Evolutionary conservation across 2,113 vertebrate species (phyloP).

Genomic region (Corvus hawaiiensis): DNA sequence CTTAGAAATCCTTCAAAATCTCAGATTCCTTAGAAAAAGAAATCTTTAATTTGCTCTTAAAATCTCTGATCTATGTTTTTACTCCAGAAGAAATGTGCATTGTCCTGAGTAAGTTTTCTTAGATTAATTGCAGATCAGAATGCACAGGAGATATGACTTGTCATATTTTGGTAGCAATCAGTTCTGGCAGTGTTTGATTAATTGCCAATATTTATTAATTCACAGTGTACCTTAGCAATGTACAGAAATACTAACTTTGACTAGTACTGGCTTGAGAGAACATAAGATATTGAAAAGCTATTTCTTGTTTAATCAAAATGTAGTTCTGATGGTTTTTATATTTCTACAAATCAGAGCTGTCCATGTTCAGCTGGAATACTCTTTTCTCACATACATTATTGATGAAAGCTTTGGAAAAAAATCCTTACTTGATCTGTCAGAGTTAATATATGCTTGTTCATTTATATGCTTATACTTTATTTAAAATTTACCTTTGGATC

Average conservation of each 20-base stretch:
- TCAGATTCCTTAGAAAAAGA: background rate
- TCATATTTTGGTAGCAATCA: background rate
- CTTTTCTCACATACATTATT: background rate
- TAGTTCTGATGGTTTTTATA: background rate
- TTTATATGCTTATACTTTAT: background rate
- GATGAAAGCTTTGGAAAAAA: background rate
- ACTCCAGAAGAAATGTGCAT: background rate
- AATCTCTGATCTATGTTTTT: background rate
- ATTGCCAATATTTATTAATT: background rate
- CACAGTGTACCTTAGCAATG: accelerated
- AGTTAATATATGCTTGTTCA: background rate
- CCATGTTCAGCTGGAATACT: background rate
- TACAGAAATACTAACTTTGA: background rate
- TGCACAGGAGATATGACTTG: background rate
- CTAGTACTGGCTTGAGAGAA: background rate
- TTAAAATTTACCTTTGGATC: background rate
- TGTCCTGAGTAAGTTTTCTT: background rate
- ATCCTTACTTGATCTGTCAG: background rate
- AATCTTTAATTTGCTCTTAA: background rate
- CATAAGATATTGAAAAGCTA: background rate
- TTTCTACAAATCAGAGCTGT: background rate
- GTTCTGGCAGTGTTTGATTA: background rate
- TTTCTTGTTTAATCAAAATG: background rate
- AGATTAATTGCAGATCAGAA: background rate
- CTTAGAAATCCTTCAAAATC: background rate